Conservation (phyloP, 2,888 invertebrate genomes). For the Zaprionus obscuricornis region DNA sequence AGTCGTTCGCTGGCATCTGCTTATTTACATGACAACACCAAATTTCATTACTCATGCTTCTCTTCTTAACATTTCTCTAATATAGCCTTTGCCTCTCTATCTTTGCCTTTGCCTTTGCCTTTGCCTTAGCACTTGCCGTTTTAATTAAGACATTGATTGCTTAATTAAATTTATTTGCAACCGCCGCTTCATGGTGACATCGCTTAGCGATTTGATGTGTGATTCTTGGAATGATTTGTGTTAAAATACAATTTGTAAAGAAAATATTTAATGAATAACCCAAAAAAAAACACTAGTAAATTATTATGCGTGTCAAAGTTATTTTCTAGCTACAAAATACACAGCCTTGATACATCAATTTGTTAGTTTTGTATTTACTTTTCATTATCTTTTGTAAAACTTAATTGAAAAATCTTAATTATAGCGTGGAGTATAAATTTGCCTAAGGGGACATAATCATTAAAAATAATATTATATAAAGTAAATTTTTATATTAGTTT, state of each 20-base stretch:
- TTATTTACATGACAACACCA: conserved; percentile 62
- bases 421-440: too few relatives aligned
- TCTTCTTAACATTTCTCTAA: conserved; percentile 29
- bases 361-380: too few relatives aligned
- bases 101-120: conserved; percentile 1
- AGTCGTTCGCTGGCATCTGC: conserved; percentile 32
- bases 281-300: too few relatives aligned
- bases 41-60: conserved; percentile 57
- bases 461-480: too few relatives aligned
- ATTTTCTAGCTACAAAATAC: too few relatives aligned
- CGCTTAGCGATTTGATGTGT: conserved; percentile 37
- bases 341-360: too few relatives aligned
- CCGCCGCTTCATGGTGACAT: conserved; percentile 37
- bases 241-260: background rate
- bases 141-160: conserved; percentile 70
- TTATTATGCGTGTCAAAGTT: too few relatives aligned
- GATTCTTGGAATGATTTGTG: background rate
- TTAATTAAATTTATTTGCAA: conserved; percentile 57
- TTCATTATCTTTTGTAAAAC: too few relatives aligned
- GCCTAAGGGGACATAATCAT: too few relatives aligned
- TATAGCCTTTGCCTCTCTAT: conserved; percentile 8
- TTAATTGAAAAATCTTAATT: too few relatives aligned
- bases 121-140: conserved; percentile 41
- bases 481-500: too few relatives aligned
- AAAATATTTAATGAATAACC: too few relatives aligned